phyloP scores from a whole-genome alignment of 2,888 invertebrate species.

The Labia minor region DNA sequence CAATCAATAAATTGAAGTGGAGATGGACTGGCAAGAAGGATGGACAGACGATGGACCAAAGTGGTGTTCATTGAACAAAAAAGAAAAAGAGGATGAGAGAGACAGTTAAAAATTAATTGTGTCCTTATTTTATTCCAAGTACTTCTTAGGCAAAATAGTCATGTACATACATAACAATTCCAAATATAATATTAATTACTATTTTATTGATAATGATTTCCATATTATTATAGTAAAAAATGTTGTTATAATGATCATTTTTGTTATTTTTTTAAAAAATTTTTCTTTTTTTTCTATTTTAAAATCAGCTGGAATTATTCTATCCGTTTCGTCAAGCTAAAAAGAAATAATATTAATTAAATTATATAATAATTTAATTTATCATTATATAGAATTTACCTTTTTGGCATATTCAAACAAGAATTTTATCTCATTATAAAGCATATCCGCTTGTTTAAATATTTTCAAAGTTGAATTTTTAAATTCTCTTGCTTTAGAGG shows the following conservation, averaged over 20 bases:
- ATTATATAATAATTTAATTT: too few relatives aligned
- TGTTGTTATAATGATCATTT: background rate
- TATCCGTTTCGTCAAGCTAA: background rate
- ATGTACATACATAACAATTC: too few relatives aligned
- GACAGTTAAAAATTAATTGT: too few relatives aligned
- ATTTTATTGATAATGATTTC: background rate
- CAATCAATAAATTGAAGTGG: too few relatives aligned
- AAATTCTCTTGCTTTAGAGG: background rate
- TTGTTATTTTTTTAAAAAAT: background rate
- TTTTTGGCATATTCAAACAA: background rate
- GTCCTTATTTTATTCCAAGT: too few relatives aligned
- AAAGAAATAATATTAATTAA: background rate
- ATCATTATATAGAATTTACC: background rate
- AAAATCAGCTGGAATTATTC: background rate
- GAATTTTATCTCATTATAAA: background rate
- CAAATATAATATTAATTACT: too few relatives aligned
- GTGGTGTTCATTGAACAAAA: too few relatives aligned
- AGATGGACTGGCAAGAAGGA: too few relatives aligned
- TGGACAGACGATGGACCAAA: too few relatives aligned
- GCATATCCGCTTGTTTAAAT: background rate
- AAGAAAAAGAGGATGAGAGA: too few relatives aligned
- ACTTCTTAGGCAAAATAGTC: too few relatives aligned
- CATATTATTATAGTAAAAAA: background rate
- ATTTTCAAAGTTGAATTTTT: background rate
- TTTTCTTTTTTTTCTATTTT: background rate